Base-by-base conservation (phyloP, 35 echinoderm and acorn worm genomes). In the Heliocidaris tuberculata region DNA sequence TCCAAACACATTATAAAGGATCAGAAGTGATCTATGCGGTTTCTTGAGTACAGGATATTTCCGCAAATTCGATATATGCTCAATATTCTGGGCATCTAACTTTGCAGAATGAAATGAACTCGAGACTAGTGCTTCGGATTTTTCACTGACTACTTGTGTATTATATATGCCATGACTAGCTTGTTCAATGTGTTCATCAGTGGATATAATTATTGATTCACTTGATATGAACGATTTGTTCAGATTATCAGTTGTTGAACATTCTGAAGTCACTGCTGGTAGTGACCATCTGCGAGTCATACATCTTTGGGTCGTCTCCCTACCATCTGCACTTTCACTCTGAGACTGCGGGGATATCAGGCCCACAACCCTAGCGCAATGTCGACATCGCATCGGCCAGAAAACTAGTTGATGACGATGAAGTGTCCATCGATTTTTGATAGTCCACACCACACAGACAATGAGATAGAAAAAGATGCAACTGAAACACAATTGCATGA, bases 361-460 rank as follows among this genome's bases (percentile, higher is more conserved):
- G 7, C 87, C 87, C 11, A 32, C 87, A 89, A 11, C 32, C 19
- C 31, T 32, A 48, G 87, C 87, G 42, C 87, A 89, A 42, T 89
- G 87, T 17, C 87, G 87, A 48, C 87, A 89, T 42, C 87, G 31
- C 87, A 89, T 35, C 31, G 87, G 87, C 87, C 87, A 89, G 87
- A 89, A 89, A 89, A 89, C 32, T 24, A 35, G 87, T 48, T 89
- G 87, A 32, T 4, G 31, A 16, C 87, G 87, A 89, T 89, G 87
- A 27, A 78, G 27, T n/a, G 21, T 78, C 27, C 27, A 19, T n/a
- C 65, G 19, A 4, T 78, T 78, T 3, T 78, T 78, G 19, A 78
- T 78, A 27, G 65, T n/a, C 65, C 65, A 78, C 65, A 78, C 65
- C 3, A 78, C 7, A 78, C 65, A 78, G 5, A 78, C 65, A 78